Base-by-base conservation (phyloP, 2,113 vertebrate species). In the Penelope pileata region DNA sequence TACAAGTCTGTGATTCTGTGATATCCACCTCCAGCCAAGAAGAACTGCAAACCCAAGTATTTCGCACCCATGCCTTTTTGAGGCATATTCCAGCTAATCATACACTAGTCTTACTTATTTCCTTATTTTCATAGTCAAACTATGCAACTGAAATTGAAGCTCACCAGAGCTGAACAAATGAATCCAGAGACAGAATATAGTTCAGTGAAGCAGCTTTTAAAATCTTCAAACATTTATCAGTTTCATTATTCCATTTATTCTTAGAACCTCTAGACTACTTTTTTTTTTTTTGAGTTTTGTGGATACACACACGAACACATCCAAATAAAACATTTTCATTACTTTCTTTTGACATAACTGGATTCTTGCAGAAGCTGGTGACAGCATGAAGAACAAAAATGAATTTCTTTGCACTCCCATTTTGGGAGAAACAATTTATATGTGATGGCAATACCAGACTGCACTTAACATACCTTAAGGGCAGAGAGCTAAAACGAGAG, bases 391-490 rank as follows among this genome's bases (percentile, higher is more conserved):
- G 82, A 90, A 90, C 75, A 94, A 77, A 89, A 78, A 94, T 48
- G 18, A 77, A 27, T 42, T 97, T 91, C 88, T 94, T 90, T 97
- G 87, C 63, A 82, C 66, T 91, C 81, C 70, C 67, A 84, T 81
- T 36, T 51, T 79, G 54, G 81, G 78, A 96, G 62, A 90, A 89
- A 83, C 60, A 88, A 92, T 38, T 38, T 73, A 47, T 47, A 90
- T 62, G 18, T 86, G 82, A 95, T 83, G 54, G 96, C 48, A 85
- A 90, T 86, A 93, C 75, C 90, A 96, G 87, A 95, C 94, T 66
- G 88, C 47, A 68, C 74, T 96, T 91, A 70, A 86, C 90, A 87
- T 77, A 93, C 56, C 83, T 63, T 51, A 78, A 92, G 43, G 48
- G 54, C 59, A 96, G 75, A 90, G 80, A 92, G 29, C 74, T 84